Evolutionary conservation across 2,113 vertebrate species (phyloP), one percentile per base, ranked within the genome.

Genomic region (Oxygymnocypris stewartii): DNA sequence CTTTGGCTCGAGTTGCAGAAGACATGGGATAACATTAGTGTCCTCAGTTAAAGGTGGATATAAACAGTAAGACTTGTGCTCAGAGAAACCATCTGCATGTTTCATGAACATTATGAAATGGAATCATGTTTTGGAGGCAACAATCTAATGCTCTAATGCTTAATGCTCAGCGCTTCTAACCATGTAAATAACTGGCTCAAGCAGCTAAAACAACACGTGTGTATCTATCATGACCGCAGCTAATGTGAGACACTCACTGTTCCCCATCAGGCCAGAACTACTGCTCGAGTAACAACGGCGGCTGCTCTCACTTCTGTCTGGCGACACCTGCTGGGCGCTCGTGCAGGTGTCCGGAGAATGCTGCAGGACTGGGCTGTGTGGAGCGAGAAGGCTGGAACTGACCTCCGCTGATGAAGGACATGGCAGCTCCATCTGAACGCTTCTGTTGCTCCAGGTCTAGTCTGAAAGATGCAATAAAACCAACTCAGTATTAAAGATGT

Each of bases 261-360:
- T 28, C 25, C 10, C n/a, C 79, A 54, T 69, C 86, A 98, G 97
- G 94, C 11, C 96, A 95, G 65, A 99, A 98, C 93, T 97, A 97
- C 94, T 99, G 98, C 84, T 86, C 94, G 0, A 94, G 95, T 88
- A 95, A 97, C 87, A 99, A 99, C 0, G 97, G 95, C 0, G 97
- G 97, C 40, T 99, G 97, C 10, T 97, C 97, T 47, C 97, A 98
- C 88, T 95, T 99, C 87, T 99, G 98, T 89, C 89, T 99, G 91
- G 96, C 97, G 2, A 96, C 95, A 1, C 97, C 96, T 0, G 94
- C 94, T 49, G 96, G 98, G 40, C 96, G 96, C 84, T 95, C 96
- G 80, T 99, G 98, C 89, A 95, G 96, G 63, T 99, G 98, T 82
- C 97, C 97, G 0, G 96, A 97, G 84, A 10, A 84, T 9, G 31